Evolutionary conservation across 1,140 invertebrate species (phyloP).

Genomic region (Latrodectus geometricus): DNA sequence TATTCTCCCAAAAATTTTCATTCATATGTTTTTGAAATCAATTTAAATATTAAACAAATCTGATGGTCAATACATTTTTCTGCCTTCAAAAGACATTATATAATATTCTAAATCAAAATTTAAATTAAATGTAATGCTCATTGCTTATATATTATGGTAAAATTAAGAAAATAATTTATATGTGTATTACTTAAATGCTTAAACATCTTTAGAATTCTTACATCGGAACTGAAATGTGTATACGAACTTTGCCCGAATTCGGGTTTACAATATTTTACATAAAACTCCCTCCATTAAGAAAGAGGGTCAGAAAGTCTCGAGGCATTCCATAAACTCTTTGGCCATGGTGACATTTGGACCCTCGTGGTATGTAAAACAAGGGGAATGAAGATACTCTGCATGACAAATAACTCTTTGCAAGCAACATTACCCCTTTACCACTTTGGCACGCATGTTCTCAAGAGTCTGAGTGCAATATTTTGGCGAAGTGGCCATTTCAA

Average conservation of each 20-base stretch:
- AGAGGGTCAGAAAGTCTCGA: neutral
- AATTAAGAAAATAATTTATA: neutral
- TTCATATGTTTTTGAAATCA: no score
- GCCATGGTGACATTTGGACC: neutral
- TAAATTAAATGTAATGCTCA: neutral
- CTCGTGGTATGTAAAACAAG: constrained; percentile 1
- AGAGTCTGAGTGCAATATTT: constrained; percentile 4
- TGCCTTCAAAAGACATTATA: neutral
- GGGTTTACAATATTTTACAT: neutral
- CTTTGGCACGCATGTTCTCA: neutral
- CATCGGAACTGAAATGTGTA: no score
- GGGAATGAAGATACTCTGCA: constrained; percentile 2
- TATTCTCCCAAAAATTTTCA: no score
- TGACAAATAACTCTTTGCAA: constrained; percentile 7
- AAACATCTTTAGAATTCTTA: no score
- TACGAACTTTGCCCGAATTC: neutral
- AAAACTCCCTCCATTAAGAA: neutral
- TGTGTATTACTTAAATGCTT: no score
- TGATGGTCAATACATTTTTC: neutral
- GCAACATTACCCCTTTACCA: constrained; percentile 6
- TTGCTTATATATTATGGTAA: neutral
- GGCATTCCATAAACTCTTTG: neutral
- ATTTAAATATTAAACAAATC: no score
- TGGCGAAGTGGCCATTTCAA: neutral
- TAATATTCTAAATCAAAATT: neutral